Evolutionary conservation across 1,140 invertebrate species (phyloP), one percentile per base, ranked within the genome.

Genomic region (Pectinophora gossypiella): DNA sequence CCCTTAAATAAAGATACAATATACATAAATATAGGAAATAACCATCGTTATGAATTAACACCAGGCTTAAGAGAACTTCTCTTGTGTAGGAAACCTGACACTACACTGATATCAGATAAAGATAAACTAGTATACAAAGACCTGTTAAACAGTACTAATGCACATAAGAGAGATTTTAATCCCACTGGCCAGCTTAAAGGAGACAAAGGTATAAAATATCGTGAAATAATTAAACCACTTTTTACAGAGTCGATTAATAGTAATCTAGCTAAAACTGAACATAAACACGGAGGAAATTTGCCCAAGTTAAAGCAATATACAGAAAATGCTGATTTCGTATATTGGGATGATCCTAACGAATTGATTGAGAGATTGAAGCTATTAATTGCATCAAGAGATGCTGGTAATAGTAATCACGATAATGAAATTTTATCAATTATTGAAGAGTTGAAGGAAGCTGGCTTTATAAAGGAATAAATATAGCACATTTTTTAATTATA

Each of bases 341-440:
- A 51, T 48, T 54, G 52, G 52, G 52, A 54, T 48, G 44, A 48
- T 32, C 52, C 45, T 19, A 54, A 54, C 18, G 76, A 86, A 61
- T 21, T 85, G 10, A 61, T 81, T 4, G 68, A 75, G 19, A 59
- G 74, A 52, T 51, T 86, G 6, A 46, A 63, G 32, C 47, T 84
- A 23, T 32, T 84, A 4, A 42, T 73, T 9, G 64, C 71, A 15
- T 80, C 73, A n/a, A 60, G 66, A 45, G 45, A 45, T 6, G 75
- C 73, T 19, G 76, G 74, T 7, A 69, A 82, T 54, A 62, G 48
- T 3, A 67, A 55, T 47, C 53, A 71, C 40, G 51, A 66, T 22
- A 80, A 77, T 59, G 72, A 85, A 72, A 82, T 86, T 36, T 50
- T 70, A 7, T 72, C 68, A 13, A 85, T 81, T 19, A 57, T 82